phyloP scores from a whole-genome alignment of 1,140 invertebrate species.

The Lasioglossum baleicum region DNA sequence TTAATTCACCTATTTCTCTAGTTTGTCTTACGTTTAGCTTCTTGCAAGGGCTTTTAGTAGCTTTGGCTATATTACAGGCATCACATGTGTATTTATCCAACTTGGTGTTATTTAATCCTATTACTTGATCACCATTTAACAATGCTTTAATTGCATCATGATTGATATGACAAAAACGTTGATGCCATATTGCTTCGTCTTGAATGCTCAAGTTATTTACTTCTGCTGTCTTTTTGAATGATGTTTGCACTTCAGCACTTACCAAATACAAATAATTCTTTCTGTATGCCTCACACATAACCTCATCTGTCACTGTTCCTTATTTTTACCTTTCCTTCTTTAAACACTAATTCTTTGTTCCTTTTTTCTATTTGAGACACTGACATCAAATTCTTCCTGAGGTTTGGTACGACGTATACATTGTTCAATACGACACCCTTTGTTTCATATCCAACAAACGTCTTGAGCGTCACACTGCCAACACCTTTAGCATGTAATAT shows the following conservation, averaged over 20 bases:
- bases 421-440: neutral
- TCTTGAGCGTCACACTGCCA: conserved; percentile 3
- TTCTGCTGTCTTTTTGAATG: neutral
- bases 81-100: neutral
- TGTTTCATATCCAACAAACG: neutral
- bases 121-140: too few species aligned
- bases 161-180: conserved; percentile 15
- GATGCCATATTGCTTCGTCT: conserved; percentile 3
- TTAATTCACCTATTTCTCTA: conserved; percentile 11
- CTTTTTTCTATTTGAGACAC: conserved; percentile 29
- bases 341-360: neutral
- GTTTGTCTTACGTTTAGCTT: conserved; percentile 13
- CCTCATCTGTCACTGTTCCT: neutral
- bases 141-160: too few species aligned
- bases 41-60: neutral
- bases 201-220: neutral
- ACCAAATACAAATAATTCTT: conserved; percentile 17
- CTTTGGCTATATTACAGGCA: conserved; percentile 8
- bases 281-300: conserved; percentile 7
- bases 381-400: conserved; percentile 24
- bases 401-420: conserved; percentile 11
- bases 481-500: conserved; percentile 1
- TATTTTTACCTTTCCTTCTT: conserved; percentile 15
- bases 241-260: neutral
- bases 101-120: too few species aligned